These are phyloP conservation scores for Ferrisia virgata DNA, from an alignment of 2,888 invertebrate genomes.

Conservation along the genomic window DNA sequence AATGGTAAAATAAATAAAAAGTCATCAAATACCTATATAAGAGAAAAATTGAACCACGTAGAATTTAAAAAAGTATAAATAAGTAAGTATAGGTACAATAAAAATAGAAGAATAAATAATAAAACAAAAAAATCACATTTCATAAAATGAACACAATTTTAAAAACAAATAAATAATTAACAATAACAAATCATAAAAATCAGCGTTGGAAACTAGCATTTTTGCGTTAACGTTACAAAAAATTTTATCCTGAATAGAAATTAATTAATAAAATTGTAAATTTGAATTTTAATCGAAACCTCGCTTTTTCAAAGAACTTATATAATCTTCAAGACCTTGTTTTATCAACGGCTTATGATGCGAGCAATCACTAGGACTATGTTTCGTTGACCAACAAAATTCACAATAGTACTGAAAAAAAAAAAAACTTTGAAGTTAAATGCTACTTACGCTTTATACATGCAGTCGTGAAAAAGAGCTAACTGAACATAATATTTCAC, in stretches of 20 bases:
- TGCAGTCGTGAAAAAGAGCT: no score
- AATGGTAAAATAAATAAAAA: background rate
- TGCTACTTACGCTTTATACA: no score
- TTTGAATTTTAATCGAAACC: background rate
- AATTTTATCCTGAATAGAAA: background rate
- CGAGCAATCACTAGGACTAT: background rate
- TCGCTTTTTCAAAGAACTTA: conserved; percentile 31
- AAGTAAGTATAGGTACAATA: background rate
- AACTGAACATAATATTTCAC: background rate
- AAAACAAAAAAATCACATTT: background rate
- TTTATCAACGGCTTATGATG: conserved; percentile 35
- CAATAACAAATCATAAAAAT: background rate
- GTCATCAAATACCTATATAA: background rate
- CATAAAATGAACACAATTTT: background rate
- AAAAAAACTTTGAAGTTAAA: background rate
- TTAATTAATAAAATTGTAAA: background rate
- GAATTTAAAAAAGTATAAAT: background rate
- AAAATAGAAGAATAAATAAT: background rate
- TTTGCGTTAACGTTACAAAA: background rate
- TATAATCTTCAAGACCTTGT: conserved; percentile 37
- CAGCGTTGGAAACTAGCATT: background rate
- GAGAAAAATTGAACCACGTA: background rate
- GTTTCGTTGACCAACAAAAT: conserved; percentile 31
- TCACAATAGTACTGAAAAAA: conserved; percentile 31
- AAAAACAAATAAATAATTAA: background rate